A percentile compares a stretch with the other conserved stretches of the same genome.
phyloP scores from a whole-genome alignment of 2,888 invertebrate species.

The Nasonia oneida region DNA sequence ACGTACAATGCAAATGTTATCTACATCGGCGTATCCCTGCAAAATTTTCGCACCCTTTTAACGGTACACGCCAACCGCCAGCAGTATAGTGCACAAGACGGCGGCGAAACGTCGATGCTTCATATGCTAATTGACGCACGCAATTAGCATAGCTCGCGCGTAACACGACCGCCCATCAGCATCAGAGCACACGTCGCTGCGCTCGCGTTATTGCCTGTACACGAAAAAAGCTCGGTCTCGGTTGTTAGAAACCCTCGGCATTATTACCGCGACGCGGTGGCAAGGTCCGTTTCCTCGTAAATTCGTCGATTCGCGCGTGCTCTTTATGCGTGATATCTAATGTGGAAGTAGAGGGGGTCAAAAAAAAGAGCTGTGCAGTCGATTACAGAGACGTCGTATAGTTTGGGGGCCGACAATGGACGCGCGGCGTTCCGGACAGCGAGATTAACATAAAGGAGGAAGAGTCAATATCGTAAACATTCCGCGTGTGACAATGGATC shows the following conservation, averaged over 20 bases:
- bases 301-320: slow-evolving; percentile 75
- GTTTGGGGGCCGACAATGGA: slow-evolving; percentile 59
- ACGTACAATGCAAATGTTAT: not conserved
- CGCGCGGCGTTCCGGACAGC: slow-evolving; percentile 58
- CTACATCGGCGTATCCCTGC: not conserved
- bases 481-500: slow-evolving; percentile 63
- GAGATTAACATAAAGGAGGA: slow-evolving; percentile 70
- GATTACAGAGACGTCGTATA: slow-evolving; percentile 46
- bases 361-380: not conserved
- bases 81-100: slow-evolving; percentile 17
- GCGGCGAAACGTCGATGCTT: slow-evolving; percentile 72
- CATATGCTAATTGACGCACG: slow-evolving; percentile 75
- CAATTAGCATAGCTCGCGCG: slow-evolving; percentile 75
- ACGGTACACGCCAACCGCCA: not conserved
- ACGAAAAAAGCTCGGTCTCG: not conserved
- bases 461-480: slow-evolving; percentile 77
- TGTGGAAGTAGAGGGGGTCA: not conserved
- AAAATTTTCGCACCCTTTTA: slow-evolving; percentile 65
- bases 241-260: slow-evolving; percentile 17
- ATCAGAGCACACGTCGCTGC: not conserved
- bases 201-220: not conserved
- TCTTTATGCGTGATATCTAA: not conserved
- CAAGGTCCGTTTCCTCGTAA: slow-evolving; percentile 77
- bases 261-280: slow-evolving; percentile 58
- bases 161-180: slow-evolving; percentile 15